Conservation (phyloP, 2,797 vertebrate species). For the Danio aesculapii region DNA sequence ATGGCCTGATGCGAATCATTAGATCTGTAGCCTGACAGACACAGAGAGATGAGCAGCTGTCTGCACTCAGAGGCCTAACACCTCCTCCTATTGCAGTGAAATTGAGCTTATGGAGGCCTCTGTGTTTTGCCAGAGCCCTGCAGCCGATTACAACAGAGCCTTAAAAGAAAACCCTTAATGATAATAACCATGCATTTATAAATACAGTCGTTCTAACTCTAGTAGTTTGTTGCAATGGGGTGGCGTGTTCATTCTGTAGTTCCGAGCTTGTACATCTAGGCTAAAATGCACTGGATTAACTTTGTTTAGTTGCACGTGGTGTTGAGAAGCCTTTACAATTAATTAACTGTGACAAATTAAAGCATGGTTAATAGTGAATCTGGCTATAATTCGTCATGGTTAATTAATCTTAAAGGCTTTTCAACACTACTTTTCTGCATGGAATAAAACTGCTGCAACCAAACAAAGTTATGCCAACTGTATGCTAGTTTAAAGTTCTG, state of each 20-base stretch:
- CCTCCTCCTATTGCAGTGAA: conserved; percentile 16
- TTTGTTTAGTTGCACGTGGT: too few species aligned
- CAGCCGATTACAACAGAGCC: neutral
- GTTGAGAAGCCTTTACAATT: too few species aligned
- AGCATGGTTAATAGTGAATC: too few species aligned
- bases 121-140: neutral
- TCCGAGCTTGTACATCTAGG: too few species aligned
- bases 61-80: conserved; percentile 5
- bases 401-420: too few species aligned
- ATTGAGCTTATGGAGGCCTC: conserved; percentile 7
- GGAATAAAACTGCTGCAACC: too few species aligned
- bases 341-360: too few species aligned
- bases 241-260: neutral
- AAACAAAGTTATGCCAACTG: too few species aligned
- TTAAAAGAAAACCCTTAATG: conserved; percentile 1
- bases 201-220: neutral
- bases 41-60: conserved; percentile 8
- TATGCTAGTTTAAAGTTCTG: too few species aligned
- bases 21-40: conserved; percentile 33
- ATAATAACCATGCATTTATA: neutral
- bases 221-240: neutral
- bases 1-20: conserved; percentile 20
- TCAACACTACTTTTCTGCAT: too few species aligned
- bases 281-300: too few species aligned
- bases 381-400: too few species aligned